Evolutionary conservation across 2,113 vertebrate species (phyloP).

Genomic region (Tetraodon nigroviridis): DNA sequence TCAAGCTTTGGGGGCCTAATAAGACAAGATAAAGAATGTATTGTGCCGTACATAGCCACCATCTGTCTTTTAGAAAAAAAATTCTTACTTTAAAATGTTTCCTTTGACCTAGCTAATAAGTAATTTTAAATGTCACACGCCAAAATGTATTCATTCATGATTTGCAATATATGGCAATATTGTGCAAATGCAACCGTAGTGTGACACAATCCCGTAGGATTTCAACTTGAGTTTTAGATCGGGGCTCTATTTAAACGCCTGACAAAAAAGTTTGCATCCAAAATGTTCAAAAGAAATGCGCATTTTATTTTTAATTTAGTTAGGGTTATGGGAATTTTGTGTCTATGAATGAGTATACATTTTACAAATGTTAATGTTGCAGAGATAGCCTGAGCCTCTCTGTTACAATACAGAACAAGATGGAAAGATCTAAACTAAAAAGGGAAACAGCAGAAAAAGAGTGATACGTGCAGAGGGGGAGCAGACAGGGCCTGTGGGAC

Average conservation of each 20-base stretch:
- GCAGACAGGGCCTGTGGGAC: slow-evolving; percentile 31
- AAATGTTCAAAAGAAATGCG: too few relatives aligned
- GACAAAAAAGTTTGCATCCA: too few relatives aligned
- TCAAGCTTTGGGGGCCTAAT: background rate
- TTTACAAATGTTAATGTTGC: too few relatives aligned
- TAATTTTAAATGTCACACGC: too few relatives aligned
- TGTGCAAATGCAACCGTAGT: slow-evolving; percentile 17
- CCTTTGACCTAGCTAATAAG: background rate
- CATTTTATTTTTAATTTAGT: too few relatives aligned
- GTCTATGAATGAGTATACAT: background rate
- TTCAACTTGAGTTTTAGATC: slow-evolving; percentile 6
- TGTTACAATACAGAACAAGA: background rate
- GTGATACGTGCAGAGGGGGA: slow-evolving; percentile 3
- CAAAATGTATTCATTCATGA: too few relatives aligned
- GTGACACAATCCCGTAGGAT: slow-evolving; percentile 29
- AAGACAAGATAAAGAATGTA: slow-evolving; percentile 5
- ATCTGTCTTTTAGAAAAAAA: background rate
- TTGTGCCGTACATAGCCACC: background rate
- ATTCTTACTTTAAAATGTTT: background rate
- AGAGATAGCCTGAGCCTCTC: slow-evolving; percentile 4
- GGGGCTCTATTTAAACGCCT: too few relatives aligned
- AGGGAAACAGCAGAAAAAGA: background rate
- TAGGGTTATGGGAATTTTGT: too few relatives aligned
- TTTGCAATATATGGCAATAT: slow-evolving; percentile 19
- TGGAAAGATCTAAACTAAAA: background rate